Percentiles rank a stretch among this genome's conserved stretches.
phyloP scores from a whole-genome alignment of 2,797 vertebrate species.

The Lates japonicus region DNA sequence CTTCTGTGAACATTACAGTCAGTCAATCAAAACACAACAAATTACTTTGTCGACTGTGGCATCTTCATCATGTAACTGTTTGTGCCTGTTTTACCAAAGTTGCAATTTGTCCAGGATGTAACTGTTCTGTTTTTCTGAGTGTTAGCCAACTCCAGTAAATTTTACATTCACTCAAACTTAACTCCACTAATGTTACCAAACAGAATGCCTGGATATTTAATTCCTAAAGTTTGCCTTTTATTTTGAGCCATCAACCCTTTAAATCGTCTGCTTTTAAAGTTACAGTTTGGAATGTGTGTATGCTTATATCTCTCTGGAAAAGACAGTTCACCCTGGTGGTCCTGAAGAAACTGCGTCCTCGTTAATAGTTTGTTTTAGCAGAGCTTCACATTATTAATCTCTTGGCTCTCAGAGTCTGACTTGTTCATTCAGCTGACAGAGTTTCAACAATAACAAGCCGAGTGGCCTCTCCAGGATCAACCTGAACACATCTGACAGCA shows the following conservation, averaged over 20 bases:
- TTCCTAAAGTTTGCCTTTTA: background rate
- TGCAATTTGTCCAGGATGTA: background rate
- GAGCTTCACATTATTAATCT: conserved; percentile 56
- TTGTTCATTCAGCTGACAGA: conserved; percentile 49
- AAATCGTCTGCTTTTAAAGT: background rate
- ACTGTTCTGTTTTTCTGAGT: background rate
- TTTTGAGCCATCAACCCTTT: background rate
- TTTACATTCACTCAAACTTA: background rate
- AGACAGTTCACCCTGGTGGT: conserved; percentile 47
- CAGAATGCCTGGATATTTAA: background rate
- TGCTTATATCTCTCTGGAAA: background rate
- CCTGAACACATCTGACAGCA: conserved; percentile 45
- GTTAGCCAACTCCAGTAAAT: background rate
- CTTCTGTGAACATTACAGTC: background rate
- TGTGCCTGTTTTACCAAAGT: background rate
- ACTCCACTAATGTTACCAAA: background rate
- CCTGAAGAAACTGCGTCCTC: conserved; percentile 18
- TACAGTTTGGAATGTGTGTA: background rate
- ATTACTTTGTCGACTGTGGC: background rate
- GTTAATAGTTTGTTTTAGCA: conserved; percentile 65
- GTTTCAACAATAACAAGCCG: conserved; percentile 67
- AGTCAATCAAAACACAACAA: background rate
- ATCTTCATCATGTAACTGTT: background rate
- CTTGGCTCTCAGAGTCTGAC: conserved; percentile 31
- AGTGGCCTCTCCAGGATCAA: conserved; percentile 30